Evolutionary conservation across 2,797 vertebrate genomes (phyloP).

Genomic region (Zenarchopterus dispar): DNA sequence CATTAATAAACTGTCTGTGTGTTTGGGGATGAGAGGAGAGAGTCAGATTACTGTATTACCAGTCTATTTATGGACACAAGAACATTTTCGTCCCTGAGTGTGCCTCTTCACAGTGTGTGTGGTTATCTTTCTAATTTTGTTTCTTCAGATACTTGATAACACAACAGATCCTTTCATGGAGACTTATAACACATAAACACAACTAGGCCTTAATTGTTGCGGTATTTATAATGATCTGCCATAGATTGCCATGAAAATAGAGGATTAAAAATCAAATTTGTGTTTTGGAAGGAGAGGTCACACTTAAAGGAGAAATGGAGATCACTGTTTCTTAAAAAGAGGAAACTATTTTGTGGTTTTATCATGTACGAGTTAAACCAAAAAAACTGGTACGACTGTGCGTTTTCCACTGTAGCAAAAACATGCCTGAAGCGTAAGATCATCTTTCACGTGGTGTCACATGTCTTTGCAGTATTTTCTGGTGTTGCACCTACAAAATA

Average conservation of each 20-base stretch:
- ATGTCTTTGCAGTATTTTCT: conserved; percentile 17
- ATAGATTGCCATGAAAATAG: not conserved
- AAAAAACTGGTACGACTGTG: conserved; percentile 6
- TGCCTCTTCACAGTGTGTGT: not conserved
- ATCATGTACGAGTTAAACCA: conserved; percentile 1
- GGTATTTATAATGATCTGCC: conserved; percentile 10
- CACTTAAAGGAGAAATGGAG: not conserved
- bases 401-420: conserved; percentile 3
- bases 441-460: conserved; percentile 39
- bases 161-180: conserved; percentile 49
- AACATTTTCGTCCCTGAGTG: conserved; percentile 14
- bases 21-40: too few relatives aligned
- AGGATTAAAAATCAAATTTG: not conserved
- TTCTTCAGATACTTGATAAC: conserved; percentile 24
- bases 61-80: too few relatives aligned
- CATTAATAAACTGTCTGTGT: too few relatives aligned
- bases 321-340: not conserved
- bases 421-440: conserved; percentile 14
- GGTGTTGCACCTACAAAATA: conserved; percentile 1
- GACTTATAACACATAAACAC: conserved; percentile 7
- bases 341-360: conserved; percentile 15
- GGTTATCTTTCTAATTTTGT: conserved; percentile 21
- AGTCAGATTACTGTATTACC: too few relatives aligned
- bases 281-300: not conserved
- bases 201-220: not conserved